Conservation (phyloP, 2,888 invertebrate genomes). For the Ornithoptera alexandrae region DNA sequence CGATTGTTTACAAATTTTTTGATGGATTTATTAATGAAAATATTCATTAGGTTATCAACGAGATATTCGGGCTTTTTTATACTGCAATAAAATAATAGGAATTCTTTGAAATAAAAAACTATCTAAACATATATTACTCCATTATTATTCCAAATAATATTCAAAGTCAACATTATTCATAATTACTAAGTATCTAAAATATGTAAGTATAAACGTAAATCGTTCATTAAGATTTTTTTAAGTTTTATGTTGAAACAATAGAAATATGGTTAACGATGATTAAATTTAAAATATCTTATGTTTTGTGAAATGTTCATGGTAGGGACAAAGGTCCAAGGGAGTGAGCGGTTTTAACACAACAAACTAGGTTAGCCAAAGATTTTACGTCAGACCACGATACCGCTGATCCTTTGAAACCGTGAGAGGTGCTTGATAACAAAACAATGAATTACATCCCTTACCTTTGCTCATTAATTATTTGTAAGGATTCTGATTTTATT, state of each 20-base stretch:
- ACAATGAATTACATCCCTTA: constrained; percentile 24
- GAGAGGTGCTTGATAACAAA: constrained; percentile 26
- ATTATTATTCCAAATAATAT: too few relatives aligned
- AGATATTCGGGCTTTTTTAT: too few relatives aligned
- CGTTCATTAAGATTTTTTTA: too few relatives aligned
- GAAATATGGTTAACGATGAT: not conserved
- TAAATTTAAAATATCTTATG: not conserved
- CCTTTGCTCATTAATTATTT: constrained; percentile 22
- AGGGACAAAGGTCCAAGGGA: constrained; percentile 28
- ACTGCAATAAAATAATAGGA: too few relatives aligned
- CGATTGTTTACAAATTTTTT: not conserved
- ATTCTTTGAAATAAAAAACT: too few relatives aligned
- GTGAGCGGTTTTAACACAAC: constrained; percentile 36
- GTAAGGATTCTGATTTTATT: constrained; percentile 13
- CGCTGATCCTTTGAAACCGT: constrained; percentile 25
- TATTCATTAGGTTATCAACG: too few relatives aligned
- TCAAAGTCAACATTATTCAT: too few relatives aligned
- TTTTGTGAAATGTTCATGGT: constrained; percentile 2
- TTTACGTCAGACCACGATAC: constrained; percentile 42
- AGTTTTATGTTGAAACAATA: not conserved
- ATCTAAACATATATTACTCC: too few relatives aligned
- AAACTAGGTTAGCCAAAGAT: constrained; percentile 56
- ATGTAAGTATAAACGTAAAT: too few relatives aligned
- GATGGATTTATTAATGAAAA: constrained; percentile 1
- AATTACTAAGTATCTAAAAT: too few relatives aligned